Evolutionary conservation across 2,113 vertebrate genomes (phyloP).

Genomic region (Eurystomus gularis): DNA sequence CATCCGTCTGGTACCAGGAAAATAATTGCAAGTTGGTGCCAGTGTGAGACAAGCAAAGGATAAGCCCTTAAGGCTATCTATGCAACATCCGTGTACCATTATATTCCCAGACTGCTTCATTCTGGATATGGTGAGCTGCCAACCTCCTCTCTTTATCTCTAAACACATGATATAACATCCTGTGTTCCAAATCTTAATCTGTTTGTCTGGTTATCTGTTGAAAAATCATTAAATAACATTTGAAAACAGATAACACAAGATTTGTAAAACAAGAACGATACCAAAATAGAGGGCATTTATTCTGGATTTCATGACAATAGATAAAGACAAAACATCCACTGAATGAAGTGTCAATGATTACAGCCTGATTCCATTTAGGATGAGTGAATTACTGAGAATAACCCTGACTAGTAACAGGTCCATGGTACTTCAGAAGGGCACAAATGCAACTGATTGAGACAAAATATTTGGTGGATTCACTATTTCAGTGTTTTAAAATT

Average conservation of each 20-base stretch:
- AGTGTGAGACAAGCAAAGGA: background rate
- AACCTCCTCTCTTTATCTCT: background rate
- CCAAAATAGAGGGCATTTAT: background rate
- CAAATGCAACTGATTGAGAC: background rate
- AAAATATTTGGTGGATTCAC: background rate
- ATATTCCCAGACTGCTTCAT: background rate
- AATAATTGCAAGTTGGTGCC: conserved; percentile 26
- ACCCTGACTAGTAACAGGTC: background rate
- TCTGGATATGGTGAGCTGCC: background rate
- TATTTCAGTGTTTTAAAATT: background rate
- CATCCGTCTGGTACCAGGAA: background rate
- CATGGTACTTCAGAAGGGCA: background rate
- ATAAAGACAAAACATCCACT: background rate
- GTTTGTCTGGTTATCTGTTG: background rate
- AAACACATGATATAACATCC: background rate
- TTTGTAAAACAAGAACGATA: background rate
- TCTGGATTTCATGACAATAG: background rate
- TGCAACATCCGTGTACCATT: background rate
- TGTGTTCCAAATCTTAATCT: background rate
- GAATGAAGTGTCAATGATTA: background rate
- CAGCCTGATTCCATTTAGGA: background rate
- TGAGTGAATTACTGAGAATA: background rate
- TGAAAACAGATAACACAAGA: background rate
- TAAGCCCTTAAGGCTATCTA: conserved; percentile 1
- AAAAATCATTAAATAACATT: background rate